phyloP scores from a whole-genome alignment of 1,140 invertebrate species.

The Heliothis virescens region DNA sequence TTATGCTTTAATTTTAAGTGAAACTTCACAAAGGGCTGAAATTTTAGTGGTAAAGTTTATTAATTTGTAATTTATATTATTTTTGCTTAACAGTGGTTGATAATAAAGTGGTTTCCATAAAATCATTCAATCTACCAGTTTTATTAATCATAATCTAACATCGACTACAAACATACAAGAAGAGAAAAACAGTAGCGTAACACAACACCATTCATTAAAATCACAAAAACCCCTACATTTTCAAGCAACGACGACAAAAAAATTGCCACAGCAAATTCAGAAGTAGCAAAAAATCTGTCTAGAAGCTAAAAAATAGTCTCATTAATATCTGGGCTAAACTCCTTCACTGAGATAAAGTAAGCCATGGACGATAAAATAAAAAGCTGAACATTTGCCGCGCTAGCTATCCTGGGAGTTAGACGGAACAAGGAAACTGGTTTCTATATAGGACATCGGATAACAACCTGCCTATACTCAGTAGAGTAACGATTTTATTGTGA shows the following conservation, averaged over 20 bases:
- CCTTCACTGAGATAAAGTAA: slow-evolving; percentile 4
- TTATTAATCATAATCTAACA: no score
- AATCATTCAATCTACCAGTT: no score
- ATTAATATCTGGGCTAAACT: slow-evolving; percentile 29
- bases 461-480: slow-evolving; percentile 2
- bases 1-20: no score
- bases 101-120: no score
- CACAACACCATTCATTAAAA: neutral
- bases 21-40: no score
- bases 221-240: neutral
- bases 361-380: neutral
- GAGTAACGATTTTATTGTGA: neutral
- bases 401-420: slow-evolving; percentile 1
- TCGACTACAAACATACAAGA: no score
- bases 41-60: no score
- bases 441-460: slow-evolving; percentile 33
- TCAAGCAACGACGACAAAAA: neutral
- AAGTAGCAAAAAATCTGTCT: neutral
- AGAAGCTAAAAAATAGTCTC: slow-evolving; percentile 23
- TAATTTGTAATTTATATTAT: no score
- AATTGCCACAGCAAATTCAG: neutral
- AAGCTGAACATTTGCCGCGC: slow-evolving; percentile 9
- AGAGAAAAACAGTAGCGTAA: no score
- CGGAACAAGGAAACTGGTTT: slow-evolving; percentile 10
- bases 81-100: no score